Evolutionary conservation across 2,888 invertebrate species (phyloP).

Genomic region (Cremastinae sp.): DNA sequence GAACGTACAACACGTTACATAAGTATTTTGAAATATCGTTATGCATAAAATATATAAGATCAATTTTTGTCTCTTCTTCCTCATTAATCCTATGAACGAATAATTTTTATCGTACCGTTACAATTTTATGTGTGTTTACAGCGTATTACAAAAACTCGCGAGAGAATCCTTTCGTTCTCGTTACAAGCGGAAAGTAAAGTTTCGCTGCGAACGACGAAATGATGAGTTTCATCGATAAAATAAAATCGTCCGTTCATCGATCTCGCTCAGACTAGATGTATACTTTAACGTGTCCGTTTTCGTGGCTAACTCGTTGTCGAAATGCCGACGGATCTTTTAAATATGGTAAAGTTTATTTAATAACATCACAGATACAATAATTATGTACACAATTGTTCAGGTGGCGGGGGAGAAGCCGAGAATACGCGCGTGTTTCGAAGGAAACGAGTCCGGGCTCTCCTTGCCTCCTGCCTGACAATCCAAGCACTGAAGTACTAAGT

Average conservation of each 20-base stretch:
- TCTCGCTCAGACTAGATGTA: background rate
- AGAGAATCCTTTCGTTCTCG: no score
- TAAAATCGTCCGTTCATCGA: slow-evolving; percentile 1
- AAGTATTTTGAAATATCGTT: slow-evolving; percentile 37
- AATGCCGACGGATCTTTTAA: slow-evolving; percentile 67
- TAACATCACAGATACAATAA: slow-evolving; percentile 80
- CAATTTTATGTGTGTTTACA: no score
- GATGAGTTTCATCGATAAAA: no score
- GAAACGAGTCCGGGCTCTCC: slow-evolving; percentile 9
- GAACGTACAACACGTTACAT: slow-evolving; percentile 48
- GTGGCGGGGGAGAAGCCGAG: slow-evolving; percentile 52
- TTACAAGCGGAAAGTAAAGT: no score
- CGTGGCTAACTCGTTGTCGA: background rate
- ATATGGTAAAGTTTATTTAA: slow-evolving; percentile 79
- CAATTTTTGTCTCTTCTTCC: slow-evolving; percentile 1
- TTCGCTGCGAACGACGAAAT: no score
- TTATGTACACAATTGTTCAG: slow-evolving; percentile 77
- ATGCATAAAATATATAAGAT: slow-evolving; percentile 37
- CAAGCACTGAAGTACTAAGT: slow-evolving; percentile 76
- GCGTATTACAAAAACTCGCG: no score
- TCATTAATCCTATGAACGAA: slow-evolving; percentile 16
- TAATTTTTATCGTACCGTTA: slow-evolving; percentile 13
- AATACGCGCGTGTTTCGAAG: slow-evolving; percentile 9
- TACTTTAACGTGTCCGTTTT: background rate
- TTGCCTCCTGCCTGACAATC: slow-evolving; percentile 67